Percentiles rank a stretch among this genome's conserved stretches.
Evolutionary conservation across 1,140 invertebrate genomes (phyloP).

Genomic region (Bacillus rossius): DNA sequence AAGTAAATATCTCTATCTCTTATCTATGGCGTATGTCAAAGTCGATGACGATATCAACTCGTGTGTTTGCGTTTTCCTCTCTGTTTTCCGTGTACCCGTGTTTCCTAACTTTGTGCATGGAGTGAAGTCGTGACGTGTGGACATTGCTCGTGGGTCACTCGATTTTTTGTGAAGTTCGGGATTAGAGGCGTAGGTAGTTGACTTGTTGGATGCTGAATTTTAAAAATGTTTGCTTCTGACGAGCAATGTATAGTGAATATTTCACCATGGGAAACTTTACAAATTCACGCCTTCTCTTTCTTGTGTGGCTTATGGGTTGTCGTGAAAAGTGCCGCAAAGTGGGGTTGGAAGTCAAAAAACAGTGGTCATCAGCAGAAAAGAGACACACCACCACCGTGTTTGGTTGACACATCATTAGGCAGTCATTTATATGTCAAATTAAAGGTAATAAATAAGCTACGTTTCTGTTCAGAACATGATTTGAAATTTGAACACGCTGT

Average conservation of each 20-base stretch:
- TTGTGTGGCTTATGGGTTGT: constrained; percentile 48
- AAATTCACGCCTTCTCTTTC: constrained; percentile 46
- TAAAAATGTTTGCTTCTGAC: constrained; percentile 6
- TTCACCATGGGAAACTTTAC: constrained; percentile 41
- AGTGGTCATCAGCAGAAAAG: constrained; percentile 27
- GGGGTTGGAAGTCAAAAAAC: constrained; percentile 44
- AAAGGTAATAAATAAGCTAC: constrained; percentile 43
- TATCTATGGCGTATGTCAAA: too few species aligned
- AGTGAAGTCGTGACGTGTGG: too few species aligned
- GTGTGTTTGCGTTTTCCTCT: too few species aligned
- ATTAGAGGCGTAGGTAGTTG: too few species aligned
- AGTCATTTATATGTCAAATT: constrained; percentile 59
- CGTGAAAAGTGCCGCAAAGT: constrained; percentile 42
- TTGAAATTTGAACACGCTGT: constrained; percentile 2
- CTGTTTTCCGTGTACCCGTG: too few species aligned
- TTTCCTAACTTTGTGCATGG: too few species aligned
- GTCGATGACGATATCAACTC: too few species aligned
- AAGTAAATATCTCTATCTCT: too few species aligned
- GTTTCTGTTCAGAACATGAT: not conserved
- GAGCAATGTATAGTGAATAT: constrained; percentile 41
- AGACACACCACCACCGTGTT: constrained; percentile 54
- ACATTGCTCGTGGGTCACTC: too few species aligned
- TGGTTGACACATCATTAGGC: constrained; percentile 52
- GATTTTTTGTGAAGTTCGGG: too few species aligned
- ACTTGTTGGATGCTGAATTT: too few species aligned